Base-by-base conservation (phyloP, 1,140 invertebrate species). In the Drosophila quadrilineata region DNA sequence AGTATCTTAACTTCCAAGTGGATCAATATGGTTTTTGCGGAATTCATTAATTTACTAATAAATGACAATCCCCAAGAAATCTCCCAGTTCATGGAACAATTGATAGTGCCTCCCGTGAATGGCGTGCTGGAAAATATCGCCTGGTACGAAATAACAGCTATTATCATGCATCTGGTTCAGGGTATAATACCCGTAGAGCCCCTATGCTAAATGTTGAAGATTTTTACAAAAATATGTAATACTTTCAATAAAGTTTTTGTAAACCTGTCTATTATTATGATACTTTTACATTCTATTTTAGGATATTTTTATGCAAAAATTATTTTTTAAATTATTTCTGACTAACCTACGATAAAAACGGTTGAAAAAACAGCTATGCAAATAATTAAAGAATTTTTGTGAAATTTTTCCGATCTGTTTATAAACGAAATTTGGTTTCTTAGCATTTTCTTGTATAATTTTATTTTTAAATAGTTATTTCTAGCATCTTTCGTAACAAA, bases 131-230 rank as follows among this genome's bases (percentile, higher is more conserved):
- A 73, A 8, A 63, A 88, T 72, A 40, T 88, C 1, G 56, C 82
- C 38, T 65, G 87, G 62, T 74, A 85, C 31, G 87, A 87, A 41
- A 74, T 88, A 53, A 50, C 79, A 0, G 87, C 87, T 26, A 41
- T 88, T 8, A 85, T 88, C 46, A 14, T 76, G 35, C 75, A 75
- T 3, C 29, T 88, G 19, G 82, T 41, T 46, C 26, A 82, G 6
- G 87, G 70, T 12, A 6, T 80, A 35, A 3, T 88, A 21, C 87
- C 87, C 1, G 43, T 71, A 6, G 87, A 88, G 38, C 63, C 77
- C 2, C 71, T 87, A 59, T 88, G 87, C 36, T 88, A 36, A 69
- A 17, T 1, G 2, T 9, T 12, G 26, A 0, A 52, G 8, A 26
- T n/a, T n/a, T n/a, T n/a, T n/a, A n/a, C n/a, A 22, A 52, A 35